phyloP scores from a whole-genome alignment of 2,888 invertebrate genomes.

The Trilocha varians region DNA sequence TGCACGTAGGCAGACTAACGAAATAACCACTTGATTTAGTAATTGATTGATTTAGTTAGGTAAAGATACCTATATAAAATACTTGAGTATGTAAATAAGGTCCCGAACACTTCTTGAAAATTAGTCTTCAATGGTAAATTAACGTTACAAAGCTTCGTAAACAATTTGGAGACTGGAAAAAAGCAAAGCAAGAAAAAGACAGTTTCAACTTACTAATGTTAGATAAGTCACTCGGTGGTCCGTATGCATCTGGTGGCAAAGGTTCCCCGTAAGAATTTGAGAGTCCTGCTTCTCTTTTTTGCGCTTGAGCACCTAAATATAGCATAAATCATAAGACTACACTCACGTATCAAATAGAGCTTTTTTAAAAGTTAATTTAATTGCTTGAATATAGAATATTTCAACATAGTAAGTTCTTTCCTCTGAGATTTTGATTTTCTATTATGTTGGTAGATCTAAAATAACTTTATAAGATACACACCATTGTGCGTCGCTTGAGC shows the following conservation, averaged over 20 bases:
- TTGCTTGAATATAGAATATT: not conserved
- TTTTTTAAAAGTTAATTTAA: no score
- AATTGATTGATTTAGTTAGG: no score
- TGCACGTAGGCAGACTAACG: no score
- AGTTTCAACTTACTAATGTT: constrained; percentile 33
- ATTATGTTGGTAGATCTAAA: not conserved
- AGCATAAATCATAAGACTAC: no score
- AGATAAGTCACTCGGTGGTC: constrained; percentile 54
- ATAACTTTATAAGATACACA: constrained; percentile 17
- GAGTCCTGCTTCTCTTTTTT: constrained; percentile 56
- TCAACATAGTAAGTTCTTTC: not conserved
- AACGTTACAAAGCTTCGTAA: no score
- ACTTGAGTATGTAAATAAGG: no score
- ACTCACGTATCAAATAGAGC: no score
- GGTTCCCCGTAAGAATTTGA: constrained; percentile 72
- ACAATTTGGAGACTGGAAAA: no score
- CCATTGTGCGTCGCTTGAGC: constrained; percentile 57
- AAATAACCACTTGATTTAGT: no score
- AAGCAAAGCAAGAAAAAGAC: not conserved
- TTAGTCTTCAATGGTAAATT: no score
- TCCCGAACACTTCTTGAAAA: no score
- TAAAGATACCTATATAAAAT: no score
- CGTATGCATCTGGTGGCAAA: constrained; percentile 65
- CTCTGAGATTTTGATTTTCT: not conserved
- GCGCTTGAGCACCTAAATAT: constrained; percentile 46